These are phyloP conservation scores for Hyposoter didymator DNA, from an alignment of 2,888 invertebrate species.

Conservation along the genomic window DNA sequence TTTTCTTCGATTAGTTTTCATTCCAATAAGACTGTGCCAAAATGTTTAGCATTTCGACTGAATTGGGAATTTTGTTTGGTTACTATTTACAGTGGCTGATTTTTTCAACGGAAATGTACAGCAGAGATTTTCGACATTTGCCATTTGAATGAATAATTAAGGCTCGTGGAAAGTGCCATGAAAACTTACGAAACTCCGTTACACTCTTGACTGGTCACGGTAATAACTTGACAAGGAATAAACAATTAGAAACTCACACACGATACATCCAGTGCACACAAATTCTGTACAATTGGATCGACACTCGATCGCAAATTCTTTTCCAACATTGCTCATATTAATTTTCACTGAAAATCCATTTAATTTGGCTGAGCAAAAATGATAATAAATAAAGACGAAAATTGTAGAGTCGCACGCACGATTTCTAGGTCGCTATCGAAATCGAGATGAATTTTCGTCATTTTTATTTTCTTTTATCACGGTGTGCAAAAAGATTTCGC, in stretches of 20 bases:
- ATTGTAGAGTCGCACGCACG: constrained; percentile 1
- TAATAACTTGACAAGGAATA: neutral
- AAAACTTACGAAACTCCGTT: constrained; percentile 48
- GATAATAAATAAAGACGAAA: constrained; percentile 5
- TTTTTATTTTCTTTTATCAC: constrained; percentile 12
- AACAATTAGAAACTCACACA: constrained; percentile 36
- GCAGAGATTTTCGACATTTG: neutral
- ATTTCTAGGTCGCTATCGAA: neutral
- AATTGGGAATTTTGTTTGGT: neutral
- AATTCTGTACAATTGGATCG: constrained; percentile 51
- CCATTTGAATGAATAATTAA: neutral
- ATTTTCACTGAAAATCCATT: neutral
- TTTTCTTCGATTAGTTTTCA: neutral
- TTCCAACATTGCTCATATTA: neutral
- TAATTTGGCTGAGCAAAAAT: constrained; percentile 6
- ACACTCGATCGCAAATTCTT: constrained; percentile 19
- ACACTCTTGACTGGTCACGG: constrained; percentile 42
- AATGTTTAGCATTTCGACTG: neutral
- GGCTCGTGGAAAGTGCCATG: neutral
- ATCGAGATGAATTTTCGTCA: neutral
- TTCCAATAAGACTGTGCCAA: neutral
- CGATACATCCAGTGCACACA: constrained; percentile 34
- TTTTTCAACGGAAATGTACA: neutral
- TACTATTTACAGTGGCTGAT: neutral
- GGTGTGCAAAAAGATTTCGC: constrained; percentile 35